phyloP scores from a whole-genome alignment of 2,113 vertebrate species.

The Poecile atricapillus region DNA sequence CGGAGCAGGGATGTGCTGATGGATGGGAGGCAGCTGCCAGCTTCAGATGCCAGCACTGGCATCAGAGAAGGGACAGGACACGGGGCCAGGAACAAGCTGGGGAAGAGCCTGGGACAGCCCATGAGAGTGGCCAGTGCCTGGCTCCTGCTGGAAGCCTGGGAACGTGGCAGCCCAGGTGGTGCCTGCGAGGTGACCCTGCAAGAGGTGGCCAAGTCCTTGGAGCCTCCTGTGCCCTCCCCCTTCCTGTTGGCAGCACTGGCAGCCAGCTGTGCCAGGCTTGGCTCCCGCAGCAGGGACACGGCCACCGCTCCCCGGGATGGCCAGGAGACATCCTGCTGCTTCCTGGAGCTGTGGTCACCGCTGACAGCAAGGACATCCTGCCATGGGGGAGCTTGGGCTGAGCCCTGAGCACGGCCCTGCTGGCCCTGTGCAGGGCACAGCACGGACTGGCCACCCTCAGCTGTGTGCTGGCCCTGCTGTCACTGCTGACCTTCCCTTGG shows the following conservation, averaged over 20 bases:
- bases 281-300: not conserved
- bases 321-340: not conserved
- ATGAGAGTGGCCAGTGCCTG: not conserved
- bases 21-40: constrained; percentile 3
- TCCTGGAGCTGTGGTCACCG: not conserved
- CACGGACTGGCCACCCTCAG: not conserved
- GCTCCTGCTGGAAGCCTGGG: not conserved
- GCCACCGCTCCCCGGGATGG: not conserved
- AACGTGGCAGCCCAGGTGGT: not conserved
- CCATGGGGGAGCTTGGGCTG: not conserved
- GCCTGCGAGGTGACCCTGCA: not conserved
- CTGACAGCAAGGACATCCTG: not conserved
- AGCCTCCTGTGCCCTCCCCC: not conserved
- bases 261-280: not conserved
- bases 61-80: not conserved
- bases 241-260: not conserved
- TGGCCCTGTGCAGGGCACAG: not conserved
- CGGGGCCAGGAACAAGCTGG: not conserved
- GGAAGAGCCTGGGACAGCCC: not conserved
- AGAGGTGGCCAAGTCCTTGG: not conserved
- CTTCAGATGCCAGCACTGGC: not conserved
- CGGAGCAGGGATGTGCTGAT: not conserved
- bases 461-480: not conserved
- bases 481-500: not conserved
- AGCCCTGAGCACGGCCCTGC: not conserved